Conservation (phyloP, 2,113 vertebrate genomes). For the Gorsachius goisagi region DNA sequence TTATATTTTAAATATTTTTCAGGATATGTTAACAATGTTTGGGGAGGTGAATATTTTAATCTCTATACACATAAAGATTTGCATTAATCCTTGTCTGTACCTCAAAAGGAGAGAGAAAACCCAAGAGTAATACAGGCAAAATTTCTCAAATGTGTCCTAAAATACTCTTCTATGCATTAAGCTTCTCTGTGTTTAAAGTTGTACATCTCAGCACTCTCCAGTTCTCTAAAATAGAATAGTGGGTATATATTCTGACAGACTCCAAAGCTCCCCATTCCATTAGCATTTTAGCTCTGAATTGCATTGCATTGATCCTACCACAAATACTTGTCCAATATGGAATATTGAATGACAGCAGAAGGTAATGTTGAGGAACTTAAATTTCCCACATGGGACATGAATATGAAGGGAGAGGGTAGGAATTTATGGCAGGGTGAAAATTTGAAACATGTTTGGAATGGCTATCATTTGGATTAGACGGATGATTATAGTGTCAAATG, state of each 20-base stretch:
- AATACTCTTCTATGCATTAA: not conserved
- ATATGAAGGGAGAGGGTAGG: not conserved
- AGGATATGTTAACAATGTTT: not conserved
- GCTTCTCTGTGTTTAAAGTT: not conserved
- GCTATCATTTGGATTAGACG: not conserved
- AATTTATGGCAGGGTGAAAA: not conserved
- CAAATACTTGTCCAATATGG: not conserved
- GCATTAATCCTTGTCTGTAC: not conserved
- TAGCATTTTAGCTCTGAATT: not conserved
- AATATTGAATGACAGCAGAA: not conserved
- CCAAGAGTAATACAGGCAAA: not conserved
- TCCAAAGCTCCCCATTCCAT: not conserved
- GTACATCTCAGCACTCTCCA: not conserved
- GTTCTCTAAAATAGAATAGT: not conserved
- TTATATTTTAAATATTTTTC: not conserved
- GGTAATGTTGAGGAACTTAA: not conserved
- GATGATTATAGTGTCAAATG: not conserved
- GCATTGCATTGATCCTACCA: not conserved
- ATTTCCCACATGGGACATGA: not conserved
- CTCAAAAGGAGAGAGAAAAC: not conserved
- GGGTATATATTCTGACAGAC: not conserved
- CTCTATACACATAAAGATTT: not conserved
- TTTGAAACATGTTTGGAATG: not conserved
- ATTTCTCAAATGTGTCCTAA: not conserved
- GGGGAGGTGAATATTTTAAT: not conserved